phyloP scores from a whole-genome alignment of 2,113 vertebrate genomes.

The Pycnonotus jocosus region DNA sequence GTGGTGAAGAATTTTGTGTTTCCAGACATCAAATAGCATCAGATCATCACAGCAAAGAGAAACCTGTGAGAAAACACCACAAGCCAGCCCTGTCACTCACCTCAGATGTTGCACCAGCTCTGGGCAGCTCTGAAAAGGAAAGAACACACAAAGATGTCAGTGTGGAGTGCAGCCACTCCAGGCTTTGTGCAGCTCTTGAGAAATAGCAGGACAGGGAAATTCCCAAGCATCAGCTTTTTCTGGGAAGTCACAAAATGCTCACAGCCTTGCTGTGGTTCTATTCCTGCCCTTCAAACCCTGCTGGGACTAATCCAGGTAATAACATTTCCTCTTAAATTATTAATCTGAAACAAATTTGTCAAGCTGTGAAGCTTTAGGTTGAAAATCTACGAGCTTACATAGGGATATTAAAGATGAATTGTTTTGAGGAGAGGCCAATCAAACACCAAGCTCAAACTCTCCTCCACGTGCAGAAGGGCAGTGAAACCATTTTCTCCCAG shows the following conservation, averaged over 20 bases:
- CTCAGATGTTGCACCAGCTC: slow-evolving; percentile 93
- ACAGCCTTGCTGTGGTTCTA: not conserved
- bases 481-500: not conserved
- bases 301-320: not conserved
- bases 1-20: not conserved
- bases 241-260: not conserved
- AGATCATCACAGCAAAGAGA: not conserved
- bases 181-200: not conserved
- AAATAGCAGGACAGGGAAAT: not conserved
- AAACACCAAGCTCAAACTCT: not conserved
- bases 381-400: accelerated
- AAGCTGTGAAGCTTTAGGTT: not conserved
- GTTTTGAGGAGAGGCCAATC: not conserved
- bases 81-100: slow-evolving; percentile 66
- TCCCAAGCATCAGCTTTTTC: not conserved
- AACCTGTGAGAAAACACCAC: not conserved
- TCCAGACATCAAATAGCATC: not conserved
- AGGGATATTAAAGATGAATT: not conserved
- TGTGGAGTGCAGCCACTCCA: not conserved
- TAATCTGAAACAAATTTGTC: not conserved
- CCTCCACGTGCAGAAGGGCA: accelerated
- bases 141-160: not conserved
- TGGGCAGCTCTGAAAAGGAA: slow-evolving; percentile 86
- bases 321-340: not conserved
- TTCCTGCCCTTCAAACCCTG: not conserved